phyloP scores from a whole-genome alignment of 2,888 invertebrate species.

The Tortricodes alternella region DNA sequence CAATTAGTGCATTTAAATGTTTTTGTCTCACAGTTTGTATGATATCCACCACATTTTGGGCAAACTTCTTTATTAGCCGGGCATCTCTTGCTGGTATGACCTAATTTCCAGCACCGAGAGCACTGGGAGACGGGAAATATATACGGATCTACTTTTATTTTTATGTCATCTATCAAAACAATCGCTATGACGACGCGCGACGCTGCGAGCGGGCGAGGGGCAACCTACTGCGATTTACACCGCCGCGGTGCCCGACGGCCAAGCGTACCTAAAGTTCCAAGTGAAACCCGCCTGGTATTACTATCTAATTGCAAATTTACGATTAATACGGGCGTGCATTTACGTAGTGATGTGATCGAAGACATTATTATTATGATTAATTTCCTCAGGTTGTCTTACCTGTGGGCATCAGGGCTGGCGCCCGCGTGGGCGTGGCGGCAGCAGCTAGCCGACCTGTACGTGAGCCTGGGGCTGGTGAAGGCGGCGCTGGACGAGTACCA shows the following conservation, averaged over 20 bases:
- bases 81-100: neutral
- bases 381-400: slow-evolving; percentile 76
- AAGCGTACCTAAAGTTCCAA: no score
- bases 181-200: no score
- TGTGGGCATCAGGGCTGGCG: slow-evolving; percentile 88
- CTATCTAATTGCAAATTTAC: no score
- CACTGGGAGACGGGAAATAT: neutral
- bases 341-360: neutral
- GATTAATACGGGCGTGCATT: no score
- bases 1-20: slow-evolving; percentile 35
- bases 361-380: neutral
- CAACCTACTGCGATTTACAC: no score
- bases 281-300: no score
- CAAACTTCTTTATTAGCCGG: neutral
- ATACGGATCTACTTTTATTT: neutral
- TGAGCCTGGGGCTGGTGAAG: slow-evolving; percentile 92
- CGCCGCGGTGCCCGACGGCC: no score
- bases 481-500: slow-evolving; percentile 91
- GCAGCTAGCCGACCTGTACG: slow-evolving; percentile 89
- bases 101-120: neutral
- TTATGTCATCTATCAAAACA: no score
- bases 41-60: neutral
- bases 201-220: no score
- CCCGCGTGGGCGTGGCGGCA: slow-evolving; percentile 90
- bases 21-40: neutral